phyloP scores from a whole-genome alignment of 2,888 invertebrate species.

The Noctua pronuba region DNA sequence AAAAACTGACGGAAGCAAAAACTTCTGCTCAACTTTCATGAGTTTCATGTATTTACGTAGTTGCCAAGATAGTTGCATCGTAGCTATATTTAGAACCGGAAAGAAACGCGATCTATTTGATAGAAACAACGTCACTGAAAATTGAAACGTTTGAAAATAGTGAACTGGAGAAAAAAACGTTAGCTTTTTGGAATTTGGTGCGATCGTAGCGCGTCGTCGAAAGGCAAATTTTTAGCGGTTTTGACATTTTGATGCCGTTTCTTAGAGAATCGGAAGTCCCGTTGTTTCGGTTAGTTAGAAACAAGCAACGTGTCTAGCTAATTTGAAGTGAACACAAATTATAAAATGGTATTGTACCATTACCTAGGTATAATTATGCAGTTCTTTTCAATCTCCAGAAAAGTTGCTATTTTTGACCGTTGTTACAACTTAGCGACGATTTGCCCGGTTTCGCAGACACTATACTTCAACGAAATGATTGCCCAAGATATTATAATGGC shows the following conservation, averaged over 20 bases:
- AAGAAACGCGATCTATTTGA: conserved; percentile 26
- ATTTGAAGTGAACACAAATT: too few relatives aligned
- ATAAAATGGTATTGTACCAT: too few relatives aligned
- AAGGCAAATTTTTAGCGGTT: neutral
- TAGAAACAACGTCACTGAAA: neutral
- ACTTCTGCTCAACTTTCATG: conserved; percentile 8
- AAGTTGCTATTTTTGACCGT: too few relatives aligned
- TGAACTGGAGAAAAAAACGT: neutral
- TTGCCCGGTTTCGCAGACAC: neutral
- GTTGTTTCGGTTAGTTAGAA: too few relatives aligned
- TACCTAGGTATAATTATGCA: too few relatives aligned
- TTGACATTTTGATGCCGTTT: too few relatives aligned
- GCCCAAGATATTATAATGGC: neutral
- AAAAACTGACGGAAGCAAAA: conserved; percentile 13
- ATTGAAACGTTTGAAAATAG: neutral
- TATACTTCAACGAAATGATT: neutral
- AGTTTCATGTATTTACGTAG: conserved; percentile 10
- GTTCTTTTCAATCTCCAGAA: too few relatives aligned
- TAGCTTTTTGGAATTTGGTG: neutral
- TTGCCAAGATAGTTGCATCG: conserved; percentile 31
- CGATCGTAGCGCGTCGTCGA: neutral
- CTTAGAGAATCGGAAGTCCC: too few relatives aligned
- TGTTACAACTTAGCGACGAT: too few relatives aligned
- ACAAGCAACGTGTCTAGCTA: too few relatives aligned
- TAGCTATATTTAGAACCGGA: conserved; percentile 41